Evolutionary conservation across 1,140 invertebrate genomes (phyloP), one percentile per base, ranked within the genome.

Genomic region (Tachypleus tridentatus): DNA sequence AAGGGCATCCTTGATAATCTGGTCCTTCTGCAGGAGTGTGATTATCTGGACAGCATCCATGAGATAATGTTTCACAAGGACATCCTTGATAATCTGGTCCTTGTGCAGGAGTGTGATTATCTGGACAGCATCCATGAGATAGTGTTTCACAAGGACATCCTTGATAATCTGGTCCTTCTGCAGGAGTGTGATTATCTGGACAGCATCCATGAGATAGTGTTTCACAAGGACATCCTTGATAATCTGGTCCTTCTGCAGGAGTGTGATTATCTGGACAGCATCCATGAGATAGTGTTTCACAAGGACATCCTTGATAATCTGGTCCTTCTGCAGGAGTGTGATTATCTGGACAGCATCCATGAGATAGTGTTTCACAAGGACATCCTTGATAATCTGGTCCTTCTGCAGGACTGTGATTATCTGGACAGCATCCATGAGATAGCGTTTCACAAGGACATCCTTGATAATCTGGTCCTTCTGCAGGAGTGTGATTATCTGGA

Each of bases 231-330:
- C 91, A 93, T 11, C 88, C 89, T 75, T 93, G 67, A 71, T n/a
- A 70, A 71, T 60, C 62, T 11, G 82, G 82, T 66, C 91, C 93
- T 73, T 84, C 84, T 11, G 93, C 88, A 52, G 84, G 76, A 1
- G 86, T 88, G 56, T 89, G 78, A 0, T 92, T 93, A 80, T 98
- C 94, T 9, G 87, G 84, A 75, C 93, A 97, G 76, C 93, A 97
- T 8, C 77, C 77, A 64, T 61, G 58, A 4, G 62, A 29, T 7
- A 65, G 57, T 9, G 54, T 49, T n/a, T 10, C 10, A 29, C 63
- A 67, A 47, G 63, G 52, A 29, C 65, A 66, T 56, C 92, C 93
- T 67, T 81, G 78, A 3, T 91, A 88, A 4, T 54, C 50, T 47
- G 86, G 82, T 51, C 91, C 91, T 68, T 82, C 78, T 3, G 93